Evolutionary conservation across 1,140 invertebrate species (phyloP).

Genomic region (Macrobrachium nipponense): DNA sequence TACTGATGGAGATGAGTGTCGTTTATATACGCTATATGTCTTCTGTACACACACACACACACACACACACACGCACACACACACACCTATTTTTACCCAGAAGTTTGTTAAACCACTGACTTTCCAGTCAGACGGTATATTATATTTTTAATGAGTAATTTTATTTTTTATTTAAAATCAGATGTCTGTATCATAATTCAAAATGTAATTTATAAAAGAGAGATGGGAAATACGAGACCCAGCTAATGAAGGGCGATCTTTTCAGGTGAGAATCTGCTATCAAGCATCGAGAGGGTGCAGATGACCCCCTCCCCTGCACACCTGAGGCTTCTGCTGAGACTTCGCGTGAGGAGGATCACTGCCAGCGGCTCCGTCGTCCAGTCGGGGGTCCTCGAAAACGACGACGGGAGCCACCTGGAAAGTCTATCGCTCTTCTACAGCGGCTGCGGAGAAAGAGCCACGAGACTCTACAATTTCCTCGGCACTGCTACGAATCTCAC

Average conservation of each 20-base stretch:
- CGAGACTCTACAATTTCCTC: slow-evolving; percentile 57
- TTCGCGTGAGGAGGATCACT: slow-evolving; percentile 56
- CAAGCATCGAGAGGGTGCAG: slow-evolving; percentile 41
- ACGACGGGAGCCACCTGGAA: slow-evolving; percentile 40
- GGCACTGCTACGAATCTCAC: slow-evolving; percentile 44
- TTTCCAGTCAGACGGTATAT: no score
- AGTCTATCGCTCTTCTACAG: slow-evolving; percentile 55
- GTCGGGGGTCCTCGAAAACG: slow-evolving; percentile 50
- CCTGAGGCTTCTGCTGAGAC: slow-evolving; percentile 52
- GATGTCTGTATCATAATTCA: no score
- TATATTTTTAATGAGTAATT: no score
- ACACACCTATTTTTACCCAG: no score
- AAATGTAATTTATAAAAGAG: no score
- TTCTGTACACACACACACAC: no score
- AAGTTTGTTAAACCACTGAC: no score
- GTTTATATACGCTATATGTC: no score
- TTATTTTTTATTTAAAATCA: no score
- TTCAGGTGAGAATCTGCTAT: slow-evolving; percentile 54
- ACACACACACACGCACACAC: no score
- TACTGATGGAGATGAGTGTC: no score
- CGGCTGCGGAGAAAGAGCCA: slow-evolving; percentile 59
- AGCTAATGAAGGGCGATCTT: not conserved
- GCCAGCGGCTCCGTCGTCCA: slow-evolving; percentile 61
- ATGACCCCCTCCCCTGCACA: slow-evolving; percentile 54
- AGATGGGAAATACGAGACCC: no score